phyloP scores from a whole-genome alignment of 2,888 invertebrate genomes.

The Melolontha melolontha region DNA sequence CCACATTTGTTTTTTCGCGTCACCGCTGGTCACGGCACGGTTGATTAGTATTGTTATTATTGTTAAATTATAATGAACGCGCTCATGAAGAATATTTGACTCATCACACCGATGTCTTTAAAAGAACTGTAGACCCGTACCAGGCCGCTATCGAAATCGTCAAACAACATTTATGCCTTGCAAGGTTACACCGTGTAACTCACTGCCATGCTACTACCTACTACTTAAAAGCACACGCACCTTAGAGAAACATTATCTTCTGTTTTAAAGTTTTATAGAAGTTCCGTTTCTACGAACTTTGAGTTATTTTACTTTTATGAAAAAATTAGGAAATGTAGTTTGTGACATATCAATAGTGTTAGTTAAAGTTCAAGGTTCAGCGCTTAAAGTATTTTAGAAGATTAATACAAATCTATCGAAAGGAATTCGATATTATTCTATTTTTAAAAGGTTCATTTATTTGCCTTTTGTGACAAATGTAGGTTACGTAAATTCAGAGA shows the following conservation, averaged over 20 bases:
- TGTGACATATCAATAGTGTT: no score
- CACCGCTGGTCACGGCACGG: constrained; percentile 20
- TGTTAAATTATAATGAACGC: constrained; percentile 28
- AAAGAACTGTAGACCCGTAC: constrained; percentile 59
- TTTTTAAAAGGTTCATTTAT: no score
- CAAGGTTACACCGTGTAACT: constrained; percentile 53
- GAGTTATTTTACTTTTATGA: no score
- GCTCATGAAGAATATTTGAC: constrained; percentile 45
- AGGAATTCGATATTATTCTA: no score
- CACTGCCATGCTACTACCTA: constrained; percentile 51
- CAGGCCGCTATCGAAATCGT: constrained; percentile 57
- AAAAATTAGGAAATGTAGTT: no score
- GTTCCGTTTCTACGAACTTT: no score
- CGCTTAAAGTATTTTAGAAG: no score
- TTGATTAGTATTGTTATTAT: constrained; percentile 11
- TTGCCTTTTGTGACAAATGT: no score
- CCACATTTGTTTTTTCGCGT: constrained; percentile 12
- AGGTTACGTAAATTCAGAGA: no score
- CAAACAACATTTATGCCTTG: constrained; percentile 55
- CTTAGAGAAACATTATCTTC: constrained; percentile 43
- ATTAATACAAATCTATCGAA: no score
- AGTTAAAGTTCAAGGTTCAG: no score
- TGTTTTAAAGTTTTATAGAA: constrained; percentile 22
- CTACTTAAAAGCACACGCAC: constrained; percentile 50
- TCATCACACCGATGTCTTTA: constrained; percentile 56